Base-by-base conservation (phyloP, 2,888 invertebrate genomes). In the Eupelmus urozonus region DNA sequence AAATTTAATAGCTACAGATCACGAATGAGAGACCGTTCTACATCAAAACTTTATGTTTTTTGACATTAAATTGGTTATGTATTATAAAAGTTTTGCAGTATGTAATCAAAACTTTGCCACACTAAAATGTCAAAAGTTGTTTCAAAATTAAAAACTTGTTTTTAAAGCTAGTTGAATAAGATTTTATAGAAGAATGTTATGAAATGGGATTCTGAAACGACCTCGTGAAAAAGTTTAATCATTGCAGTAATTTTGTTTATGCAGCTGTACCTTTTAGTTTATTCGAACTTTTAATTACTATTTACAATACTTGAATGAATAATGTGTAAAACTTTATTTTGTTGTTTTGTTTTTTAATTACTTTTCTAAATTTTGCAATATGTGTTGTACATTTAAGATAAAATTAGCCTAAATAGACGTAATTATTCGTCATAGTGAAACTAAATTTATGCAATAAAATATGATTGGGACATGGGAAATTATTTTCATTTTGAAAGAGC, bases 11-110 rank as follows among this genome's bases (percentile, higher is more conserved):
- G 77, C 80, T 74, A 80, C 80, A 80, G 80, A 77, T 80, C 80
- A 80, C 80, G 80, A 80, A 80, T 77, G 76, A 77, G 71, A 77
- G 71, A 74, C 73, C 77, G 71, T 80, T 80, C 80, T 80, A 80
- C 75, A 80, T 80, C 80, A 80, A 80, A 80, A 80, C 80, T 80
- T 80, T 80, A 80, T 80, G 80, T 77, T 80, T 77, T 77, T 80
- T 71, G 80, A 77, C 77, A 80, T 80, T 80, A 80, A 80, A 80
- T 80, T 80, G 80, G 80, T 80, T 75, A 80, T 80, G 80, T 80
- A 80, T 80, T 77, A 75, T 80, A 80, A 80, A 80, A 80, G 74
- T 80, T 80, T 80, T 66, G 51, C 71, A 67, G 77, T 62, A 60
- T 55, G 77, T 77, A 74, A 80, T 80, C 80, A 80, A 80, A 80